Evolutionary conservation across 2,113 vertebrate genomes (phyloP).

Genomic region (Dasyprocta punctata): DNA sequence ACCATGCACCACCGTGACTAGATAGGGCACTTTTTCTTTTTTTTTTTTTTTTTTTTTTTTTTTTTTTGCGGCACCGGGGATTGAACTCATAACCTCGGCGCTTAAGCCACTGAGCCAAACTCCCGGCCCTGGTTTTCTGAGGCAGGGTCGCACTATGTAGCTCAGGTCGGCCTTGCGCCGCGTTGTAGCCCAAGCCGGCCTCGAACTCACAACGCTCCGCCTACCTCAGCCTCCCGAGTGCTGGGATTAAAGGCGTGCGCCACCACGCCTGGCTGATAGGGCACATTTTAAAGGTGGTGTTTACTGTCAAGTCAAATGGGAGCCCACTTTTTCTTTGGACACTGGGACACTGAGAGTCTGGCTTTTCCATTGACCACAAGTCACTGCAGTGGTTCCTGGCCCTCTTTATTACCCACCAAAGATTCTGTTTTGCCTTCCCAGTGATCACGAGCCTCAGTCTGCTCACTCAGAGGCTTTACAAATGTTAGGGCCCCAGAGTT

Average conservation of each 20-base stretch:
- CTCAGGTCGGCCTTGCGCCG: too few relatives aligned
- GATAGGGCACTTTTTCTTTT: too few relatives aligned
- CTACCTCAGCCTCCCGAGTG: not conserved
- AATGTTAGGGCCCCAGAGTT: not conserved
- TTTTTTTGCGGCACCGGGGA: too few relatives aligned
- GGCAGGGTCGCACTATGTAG: too few relatives aligned
- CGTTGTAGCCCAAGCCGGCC: too few relatives aligned
- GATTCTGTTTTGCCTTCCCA: not conserved
- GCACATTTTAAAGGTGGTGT: not conserved
- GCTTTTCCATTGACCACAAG: not conserved
- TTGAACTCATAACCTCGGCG: too few relatives aligned
- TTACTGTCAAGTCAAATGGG: not conserved
- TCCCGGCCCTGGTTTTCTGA: too few relatives aligned
- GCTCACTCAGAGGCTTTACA: not conserved
- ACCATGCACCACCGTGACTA: not conserved
- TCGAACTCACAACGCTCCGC: too few relatives aligned
- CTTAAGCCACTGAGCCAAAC: too few relatives aligned
- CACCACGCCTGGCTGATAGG: not conserved
- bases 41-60: too few relatives aligned
- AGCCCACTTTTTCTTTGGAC: slow-evolving; percentile 7
- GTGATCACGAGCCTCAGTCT: not conserved
- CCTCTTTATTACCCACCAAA: not conserved
- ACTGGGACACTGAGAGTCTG: not conserved
- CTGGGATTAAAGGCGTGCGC: not conserved
- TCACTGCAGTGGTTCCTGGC: not conserved